These are phyloP conservation scores for Porites lutea DNA, from an alignment of 64 coral and sea anemone species.

Conservation along the genomic window DNA sequence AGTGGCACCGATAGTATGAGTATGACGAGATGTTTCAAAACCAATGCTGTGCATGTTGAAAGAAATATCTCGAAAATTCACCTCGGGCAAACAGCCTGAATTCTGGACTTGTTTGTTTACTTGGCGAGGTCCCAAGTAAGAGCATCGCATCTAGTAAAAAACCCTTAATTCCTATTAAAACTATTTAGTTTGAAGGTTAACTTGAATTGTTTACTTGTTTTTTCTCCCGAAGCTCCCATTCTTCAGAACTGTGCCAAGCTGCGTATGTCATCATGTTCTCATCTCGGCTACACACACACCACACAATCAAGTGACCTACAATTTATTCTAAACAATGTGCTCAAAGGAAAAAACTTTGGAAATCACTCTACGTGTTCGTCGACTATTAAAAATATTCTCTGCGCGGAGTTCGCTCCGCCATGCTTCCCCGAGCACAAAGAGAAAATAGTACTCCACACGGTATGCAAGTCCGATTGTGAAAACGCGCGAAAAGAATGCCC, in stretches of 20 bases:
- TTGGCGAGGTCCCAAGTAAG: too few relatives aligned
- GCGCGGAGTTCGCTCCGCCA: constrained; percentile 46
- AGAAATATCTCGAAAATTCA: too few relatives aligned
- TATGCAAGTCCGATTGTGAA: constrained; percentile 41
- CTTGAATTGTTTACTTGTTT: not conserved
- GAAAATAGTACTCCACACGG: constrained; percentile 46
- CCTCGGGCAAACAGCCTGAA: too few relatives aligned
- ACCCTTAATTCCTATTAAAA: too few relatives aligned
- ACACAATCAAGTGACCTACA: constrained; percentile 12
- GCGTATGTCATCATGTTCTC: constrained; percentile 13
- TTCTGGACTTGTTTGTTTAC: too few relatives aligned
- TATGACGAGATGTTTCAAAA: too few relatives aligned
- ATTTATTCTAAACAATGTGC: constrained; percentile 21
- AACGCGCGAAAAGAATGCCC: constrained; percentile 30
- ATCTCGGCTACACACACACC: constrained; percentile 48
- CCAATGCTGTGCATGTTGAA: too few relatives aligned
- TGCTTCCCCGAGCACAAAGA: constrained; percentile 39
- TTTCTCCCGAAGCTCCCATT: not conserved
- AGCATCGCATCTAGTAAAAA: too few relatives aligned
- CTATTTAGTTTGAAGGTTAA: too few relatives aligned
- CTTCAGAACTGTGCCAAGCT: constrained; percentile 49
- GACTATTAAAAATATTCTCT: constrained; percentile 33
- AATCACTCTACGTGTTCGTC: constrained; percentile 16
- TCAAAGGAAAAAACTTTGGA: constrained; percentile 11
- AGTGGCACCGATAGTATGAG: too few relatives aligned